Conservation (phyloP, 2,797 vertebrate species). For the Luscinia luscinia region DNA sequence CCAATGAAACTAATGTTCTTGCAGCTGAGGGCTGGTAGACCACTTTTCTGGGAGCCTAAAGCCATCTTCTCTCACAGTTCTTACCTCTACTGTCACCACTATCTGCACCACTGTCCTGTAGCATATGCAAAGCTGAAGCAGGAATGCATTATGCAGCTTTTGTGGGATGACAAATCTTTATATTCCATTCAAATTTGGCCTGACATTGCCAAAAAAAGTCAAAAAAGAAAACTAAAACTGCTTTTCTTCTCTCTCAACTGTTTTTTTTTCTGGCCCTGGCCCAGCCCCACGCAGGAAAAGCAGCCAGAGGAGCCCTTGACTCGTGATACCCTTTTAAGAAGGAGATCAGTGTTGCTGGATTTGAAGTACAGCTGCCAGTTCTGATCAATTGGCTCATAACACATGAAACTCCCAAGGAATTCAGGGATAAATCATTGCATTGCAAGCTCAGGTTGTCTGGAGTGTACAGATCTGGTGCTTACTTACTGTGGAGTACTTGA, state of each 20-base stretch:
- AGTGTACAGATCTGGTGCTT: background rate
- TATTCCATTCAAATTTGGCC: background rate
- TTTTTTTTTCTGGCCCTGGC: background rate
- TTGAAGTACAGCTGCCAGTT: background rate
- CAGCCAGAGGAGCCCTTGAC: background rate
- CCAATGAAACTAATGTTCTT: background rate
- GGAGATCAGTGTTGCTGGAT: background rate
- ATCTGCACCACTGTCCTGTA: background rate
- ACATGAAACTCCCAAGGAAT: background rate
- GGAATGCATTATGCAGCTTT: background rate
- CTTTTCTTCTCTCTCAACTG: background rate
- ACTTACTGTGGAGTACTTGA: background rate
- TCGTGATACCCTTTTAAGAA: background rate
- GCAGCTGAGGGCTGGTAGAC: background rate
- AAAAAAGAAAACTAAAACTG: background rate
- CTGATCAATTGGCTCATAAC: background rate
- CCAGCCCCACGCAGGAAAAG: background rate
- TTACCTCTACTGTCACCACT: background rate
- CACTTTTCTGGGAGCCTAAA: background rate
- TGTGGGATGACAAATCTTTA: background rate
- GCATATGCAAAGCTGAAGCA: background rate
- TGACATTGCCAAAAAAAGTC: background rate
- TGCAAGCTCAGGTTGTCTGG: background rate
- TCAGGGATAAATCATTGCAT: background rate
- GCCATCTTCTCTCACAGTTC: background rate